Conservation (phyloP, 1,140 invertebrate species). For the Eurosta solidaginis region DNA sequence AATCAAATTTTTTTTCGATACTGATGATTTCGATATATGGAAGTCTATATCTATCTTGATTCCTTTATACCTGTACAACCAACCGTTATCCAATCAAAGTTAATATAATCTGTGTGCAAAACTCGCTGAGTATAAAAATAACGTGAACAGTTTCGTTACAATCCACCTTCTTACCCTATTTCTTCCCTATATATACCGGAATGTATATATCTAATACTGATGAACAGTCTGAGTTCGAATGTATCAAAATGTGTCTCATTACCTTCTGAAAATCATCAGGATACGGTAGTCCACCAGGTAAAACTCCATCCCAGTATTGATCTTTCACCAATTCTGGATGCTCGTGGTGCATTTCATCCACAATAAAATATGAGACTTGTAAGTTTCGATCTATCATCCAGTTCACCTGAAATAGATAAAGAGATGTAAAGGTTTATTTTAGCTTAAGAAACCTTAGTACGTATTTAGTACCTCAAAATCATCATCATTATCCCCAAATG, state of each 20-base stretch:
- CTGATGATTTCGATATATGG: too few relatives aligned
- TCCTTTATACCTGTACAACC: too few relatives aligned
- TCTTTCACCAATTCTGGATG: constrained; percentile 83
- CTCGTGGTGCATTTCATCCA: constrained; percentile 92
- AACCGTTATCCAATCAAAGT: too few relatives aligned
- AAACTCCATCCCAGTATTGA: constrained; percentile 88
- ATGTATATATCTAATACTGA: too few relatives aligned
- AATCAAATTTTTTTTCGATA: too few relatives aligned
- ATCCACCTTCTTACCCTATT: too few relatives aligned
- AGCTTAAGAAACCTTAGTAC: neutral
- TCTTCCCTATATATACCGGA: too few relatives aligned
- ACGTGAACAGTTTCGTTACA: too few relatives aligned
- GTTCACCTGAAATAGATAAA: constrained; percentile 72
- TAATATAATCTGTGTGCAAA: too few relatives aligned
- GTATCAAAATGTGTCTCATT: constrained; percentile 37
- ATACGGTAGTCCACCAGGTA: constrained; percentile 76
- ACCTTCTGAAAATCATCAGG: constrained; percentile 34
- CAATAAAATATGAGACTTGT: constrained; percentile 85
- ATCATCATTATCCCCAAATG: constrained; percentile 88
- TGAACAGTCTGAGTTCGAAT: too few relatives aligned
- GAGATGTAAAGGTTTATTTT: neutral
- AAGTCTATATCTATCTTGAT: too few relatives aligned
- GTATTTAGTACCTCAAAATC: constrained; percentile 60
- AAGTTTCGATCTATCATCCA: constrained; percentile 88
- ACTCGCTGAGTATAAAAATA: too few relatives aligned